phyloP scores from a whole-genome alignment of 1,140 invertebrate genomes.

The Drosophila virilis region DNA sequence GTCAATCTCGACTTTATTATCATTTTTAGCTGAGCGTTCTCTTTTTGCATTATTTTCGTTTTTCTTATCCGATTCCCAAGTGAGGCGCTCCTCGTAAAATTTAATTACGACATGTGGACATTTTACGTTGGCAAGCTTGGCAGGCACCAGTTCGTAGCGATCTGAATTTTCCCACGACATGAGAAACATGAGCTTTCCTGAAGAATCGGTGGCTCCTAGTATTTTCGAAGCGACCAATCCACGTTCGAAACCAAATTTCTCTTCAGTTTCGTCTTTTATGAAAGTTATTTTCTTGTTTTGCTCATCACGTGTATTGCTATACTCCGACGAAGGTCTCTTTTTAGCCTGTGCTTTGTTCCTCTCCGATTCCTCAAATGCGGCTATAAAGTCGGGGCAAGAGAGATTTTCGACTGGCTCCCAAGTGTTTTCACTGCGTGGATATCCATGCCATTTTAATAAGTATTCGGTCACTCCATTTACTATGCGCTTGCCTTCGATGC shows the following conservation, averaged over 20 bases:
- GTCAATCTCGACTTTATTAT: not conserved
- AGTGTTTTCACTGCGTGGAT: conserved; percentile 91
- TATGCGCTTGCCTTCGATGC: conserved; percentile 92
- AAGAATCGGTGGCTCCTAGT: conserved; percentile 96
- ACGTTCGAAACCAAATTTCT: conserved; percentile 91
- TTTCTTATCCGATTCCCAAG: conserved; percentile 89
- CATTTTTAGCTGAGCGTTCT: not conserved
- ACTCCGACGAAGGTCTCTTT: conserved; percentile 19
- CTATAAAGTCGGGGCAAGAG: conserved; percentile 95
- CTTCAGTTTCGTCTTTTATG: not conserved
- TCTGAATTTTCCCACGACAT: conserved; percentile 98
- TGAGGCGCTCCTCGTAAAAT: conserved; percentile 97
- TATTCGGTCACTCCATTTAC: conserved; percentile 93
- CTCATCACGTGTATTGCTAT: not conserved
- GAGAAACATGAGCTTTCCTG: conserved; percentile 96
- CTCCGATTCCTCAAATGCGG: conserved; percentile 92
- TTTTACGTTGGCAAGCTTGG: conserved; percentile 93
- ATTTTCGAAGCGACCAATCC: conserved; percentile 96
- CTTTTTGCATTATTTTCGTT: not conserved
- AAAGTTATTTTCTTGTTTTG: not conserved
- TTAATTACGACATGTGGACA: conserved; percentile 98
- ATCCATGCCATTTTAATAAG: conserved; percentile 96
- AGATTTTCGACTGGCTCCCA: conserved; percentile 95
- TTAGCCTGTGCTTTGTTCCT: conserved; percentile 85
- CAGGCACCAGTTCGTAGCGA: conserved; percentile 95